Percentiles rank a stretch among this genome's conserved stretches.
phyloP scores from a whole-genome alignment of 2,888 invertebrate species.

The Galeopsomyia nigrocyanea region DNA sequence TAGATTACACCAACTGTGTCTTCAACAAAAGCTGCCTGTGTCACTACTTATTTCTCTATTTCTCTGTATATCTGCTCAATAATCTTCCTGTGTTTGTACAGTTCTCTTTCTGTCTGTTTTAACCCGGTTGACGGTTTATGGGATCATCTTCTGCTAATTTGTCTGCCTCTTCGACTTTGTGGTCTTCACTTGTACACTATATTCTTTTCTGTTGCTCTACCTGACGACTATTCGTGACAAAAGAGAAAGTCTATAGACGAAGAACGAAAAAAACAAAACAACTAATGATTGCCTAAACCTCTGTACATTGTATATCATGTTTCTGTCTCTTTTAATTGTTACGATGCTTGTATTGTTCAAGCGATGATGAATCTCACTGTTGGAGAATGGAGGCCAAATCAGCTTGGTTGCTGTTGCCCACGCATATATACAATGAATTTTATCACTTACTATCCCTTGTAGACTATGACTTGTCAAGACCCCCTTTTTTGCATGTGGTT shows the following conservation, averaged over 20 bases:
- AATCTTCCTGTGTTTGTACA: background rate
- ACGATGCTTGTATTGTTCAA: conserved; percentile 20
- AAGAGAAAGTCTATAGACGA: conserved; percentile 22
- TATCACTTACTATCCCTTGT: no score
- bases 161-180: conserved; percentile 19
- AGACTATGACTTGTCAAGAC: no score
- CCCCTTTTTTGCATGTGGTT: no score
- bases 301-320: conserved; percentile 2
- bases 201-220: background rate
- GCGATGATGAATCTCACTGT: conserved; percentile 18
- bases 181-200: conserved; percentile 5
- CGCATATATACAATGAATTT: no score
- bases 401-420: background rate
- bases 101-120: background rate
- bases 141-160: conserved; percentile 14
- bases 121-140: conserved; percentile 13
- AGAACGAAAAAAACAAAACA: conserved; percentile 7
- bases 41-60: conserved; percentile 1
- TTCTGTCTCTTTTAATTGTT: conserved; percentile 11
- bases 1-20: conserved; percentile 15
- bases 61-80: background rate
- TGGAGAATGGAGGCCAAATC: conserved; percentile 2
- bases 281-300: conserved; percentile 2
- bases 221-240: conserved; percentile 9
- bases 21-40: background rate